These are phyloP conservation scores for Megaptera novaeangliae DNA, from an alignment of 2,113 vertebrate species.

Conservation along the genomic window DNA sequence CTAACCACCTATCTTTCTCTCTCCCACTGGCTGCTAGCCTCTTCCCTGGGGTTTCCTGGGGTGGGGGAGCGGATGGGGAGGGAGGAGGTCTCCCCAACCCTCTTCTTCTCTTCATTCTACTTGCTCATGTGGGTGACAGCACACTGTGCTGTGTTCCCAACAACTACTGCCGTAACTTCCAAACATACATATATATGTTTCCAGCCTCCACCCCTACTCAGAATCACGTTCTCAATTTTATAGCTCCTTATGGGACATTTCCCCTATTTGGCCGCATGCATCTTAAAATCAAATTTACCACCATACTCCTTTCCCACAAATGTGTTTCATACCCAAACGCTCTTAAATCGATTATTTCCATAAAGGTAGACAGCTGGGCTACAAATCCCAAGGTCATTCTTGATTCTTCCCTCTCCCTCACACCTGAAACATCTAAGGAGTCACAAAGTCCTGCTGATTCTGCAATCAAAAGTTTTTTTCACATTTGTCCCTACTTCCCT, in stretches of 20 bases:
- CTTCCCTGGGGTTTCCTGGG: not conserved
- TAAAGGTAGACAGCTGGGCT: not conserved
- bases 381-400: not conserved
- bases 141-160: not conserved
- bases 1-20: not conserved
- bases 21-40: not conserved
- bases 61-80: accelerated
- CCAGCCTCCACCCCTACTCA: not conserved
- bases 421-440: not conserved
- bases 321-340: not conserved
- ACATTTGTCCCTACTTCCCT: not conserved
- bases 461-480: not conserved
- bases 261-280: not conserved
- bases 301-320: not conserved
- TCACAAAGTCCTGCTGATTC: not conserved
- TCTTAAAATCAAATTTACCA: not conserved
- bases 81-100: not conserved
- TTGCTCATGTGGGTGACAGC: not conserved
- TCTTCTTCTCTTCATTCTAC: not conserved
- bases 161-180: not conserved
- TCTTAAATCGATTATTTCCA: not conserved
- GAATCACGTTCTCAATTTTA: not conserved
- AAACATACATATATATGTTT: not conserved
- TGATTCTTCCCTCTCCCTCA: not conserved
- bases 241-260: not conserved